phyloP scores from a whole-genome alignment of 2,797 vertebrate genomes.

The Sphenodon punctatus region DNA sequence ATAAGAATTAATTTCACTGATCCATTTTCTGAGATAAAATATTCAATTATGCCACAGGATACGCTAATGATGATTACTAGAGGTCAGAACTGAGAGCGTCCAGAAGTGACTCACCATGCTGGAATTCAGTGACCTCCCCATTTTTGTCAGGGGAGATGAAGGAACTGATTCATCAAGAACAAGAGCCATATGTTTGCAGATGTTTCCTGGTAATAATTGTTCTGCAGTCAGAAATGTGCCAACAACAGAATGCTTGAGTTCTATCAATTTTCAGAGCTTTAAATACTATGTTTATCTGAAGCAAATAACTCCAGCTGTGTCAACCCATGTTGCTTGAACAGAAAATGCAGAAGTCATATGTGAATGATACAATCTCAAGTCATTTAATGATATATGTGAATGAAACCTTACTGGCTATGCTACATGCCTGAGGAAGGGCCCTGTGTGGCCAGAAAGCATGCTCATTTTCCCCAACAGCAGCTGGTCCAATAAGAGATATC shows the following conservation, averaged over 20 bases:
- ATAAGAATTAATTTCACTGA: constrained; percentile 20
- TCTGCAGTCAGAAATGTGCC: constrained; percentile 43
- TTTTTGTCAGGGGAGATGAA: constrained; percentile 49
- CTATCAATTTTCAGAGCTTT: constrained; percentile 42
- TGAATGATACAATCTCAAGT: too few relatives aligned
- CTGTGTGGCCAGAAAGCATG: too few relatives aligned
- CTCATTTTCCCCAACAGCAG: too few relatives aligned
- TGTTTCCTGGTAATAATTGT: constrained; percentile 39
- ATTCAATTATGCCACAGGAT: constrained; percentile 65
- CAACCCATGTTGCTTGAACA: background rate
- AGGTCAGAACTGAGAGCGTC: constrained; percentile 46
- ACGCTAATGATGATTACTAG: constrained; percentile 60
- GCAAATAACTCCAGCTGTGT: background rate
- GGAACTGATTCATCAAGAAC: constrained; percentile 66
- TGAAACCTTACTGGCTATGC: too few relatives aligned
- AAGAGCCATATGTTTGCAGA: constrained; percentile 46
- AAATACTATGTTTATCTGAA: constrained; percentile 17
- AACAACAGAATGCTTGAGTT: constrained; percentile 38
- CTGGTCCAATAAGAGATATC: too few relatives aligned
- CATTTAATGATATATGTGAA: too few relatives aligned
- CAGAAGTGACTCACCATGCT: constrained; percentile 16
- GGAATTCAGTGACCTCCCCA: constrained; percentile 11
- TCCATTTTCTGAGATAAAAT: constrained; percentile 41
- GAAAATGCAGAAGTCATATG: rapidly evolving
- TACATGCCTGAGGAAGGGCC: too few relatives aligned